A percentile compares a stretch with the other conserved stretches of the same genome.
Conservation (phyloP, 2,888 invertebrate genomes). For the Eristalis pertinax region DNA sequence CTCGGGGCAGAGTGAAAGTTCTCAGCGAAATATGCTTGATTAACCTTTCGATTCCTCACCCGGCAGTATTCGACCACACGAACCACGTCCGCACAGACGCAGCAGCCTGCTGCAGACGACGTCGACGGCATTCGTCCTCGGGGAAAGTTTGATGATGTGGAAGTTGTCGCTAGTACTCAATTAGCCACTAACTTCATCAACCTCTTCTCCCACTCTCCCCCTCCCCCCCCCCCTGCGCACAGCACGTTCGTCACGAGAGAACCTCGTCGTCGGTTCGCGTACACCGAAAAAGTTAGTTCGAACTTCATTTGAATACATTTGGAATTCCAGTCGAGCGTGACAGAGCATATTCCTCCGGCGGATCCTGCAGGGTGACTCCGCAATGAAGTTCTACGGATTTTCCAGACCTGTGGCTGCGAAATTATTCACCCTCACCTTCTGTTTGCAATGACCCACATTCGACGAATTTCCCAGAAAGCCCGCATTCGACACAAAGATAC, state of each 20-base stretch:
- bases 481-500: conserved; percentile 7
- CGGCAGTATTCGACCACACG: neutral
- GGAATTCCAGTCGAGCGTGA: neutral
- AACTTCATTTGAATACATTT: conserved; percentile 1
- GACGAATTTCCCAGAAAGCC: conserved; percentile 13
- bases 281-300: neutral
- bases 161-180: neutral
- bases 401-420: neutral
- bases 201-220: neutral
- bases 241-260: neutral
- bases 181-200: neutral
- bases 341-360: neutral
- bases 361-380: neutral
- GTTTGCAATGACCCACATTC: conserved; percentile 29
- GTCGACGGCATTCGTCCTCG: neutral
- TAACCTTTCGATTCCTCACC: neutral
- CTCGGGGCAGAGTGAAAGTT: neutral
- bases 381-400: neutral
- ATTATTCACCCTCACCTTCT: neutral
- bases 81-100: no score
- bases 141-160: neutral
- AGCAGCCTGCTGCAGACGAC: neutral
- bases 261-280: neutral
- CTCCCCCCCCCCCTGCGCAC: no score
- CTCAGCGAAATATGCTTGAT: neutral